These are phyloP conservation scores for Microcebus murinus DNA, from an alignment of 2,113 vertebrate genomes.

Conservation along the genomic window DNA sequence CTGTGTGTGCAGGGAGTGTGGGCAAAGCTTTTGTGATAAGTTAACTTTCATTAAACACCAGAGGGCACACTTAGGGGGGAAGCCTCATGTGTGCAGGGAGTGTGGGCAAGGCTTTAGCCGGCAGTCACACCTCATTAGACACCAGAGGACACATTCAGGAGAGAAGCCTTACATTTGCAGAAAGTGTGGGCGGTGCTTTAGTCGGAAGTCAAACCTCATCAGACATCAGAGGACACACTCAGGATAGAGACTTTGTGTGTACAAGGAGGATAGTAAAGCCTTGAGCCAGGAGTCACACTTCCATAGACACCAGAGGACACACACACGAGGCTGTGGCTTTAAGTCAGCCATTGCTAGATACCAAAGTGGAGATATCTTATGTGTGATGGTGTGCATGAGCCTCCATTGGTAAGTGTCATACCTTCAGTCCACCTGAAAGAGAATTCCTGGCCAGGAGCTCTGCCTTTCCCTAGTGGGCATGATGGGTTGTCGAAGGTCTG, in stretches of 20 bases:
- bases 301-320: neutral
- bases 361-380: neutral
- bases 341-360: neutral
- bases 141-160: conserved; percentile 40
- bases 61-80: neutral
- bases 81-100: neutral
- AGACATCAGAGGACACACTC: conserved; percentile 30
- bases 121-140: conserved; percentile 28
- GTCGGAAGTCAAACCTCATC: conserved; percentile 19
- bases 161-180: conserved; percentile 38
- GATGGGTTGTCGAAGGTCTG: neutral
- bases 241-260: neutral
- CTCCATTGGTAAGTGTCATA: neutral
- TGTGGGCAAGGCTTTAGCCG: conserved; percentile 27
- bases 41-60: conserved; percentile 64
- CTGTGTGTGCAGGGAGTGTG: conserved; percentile 55
- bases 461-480: neutral
- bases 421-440: neutral
- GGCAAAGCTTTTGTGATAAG: conserved; percentile 60
- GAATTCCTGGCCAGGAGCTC: neutral
- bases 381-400: neutral
- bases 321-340: neutral
- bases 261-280: neutral
- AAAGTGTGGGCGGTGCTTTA: neutral
- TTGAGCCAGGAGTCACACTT: neutral